These are phyloP conservation scores for Hylaeus volcanicus DNA, from an alignment of 1,140 invertebrate species.

Conservation along the genomic window DNA sequence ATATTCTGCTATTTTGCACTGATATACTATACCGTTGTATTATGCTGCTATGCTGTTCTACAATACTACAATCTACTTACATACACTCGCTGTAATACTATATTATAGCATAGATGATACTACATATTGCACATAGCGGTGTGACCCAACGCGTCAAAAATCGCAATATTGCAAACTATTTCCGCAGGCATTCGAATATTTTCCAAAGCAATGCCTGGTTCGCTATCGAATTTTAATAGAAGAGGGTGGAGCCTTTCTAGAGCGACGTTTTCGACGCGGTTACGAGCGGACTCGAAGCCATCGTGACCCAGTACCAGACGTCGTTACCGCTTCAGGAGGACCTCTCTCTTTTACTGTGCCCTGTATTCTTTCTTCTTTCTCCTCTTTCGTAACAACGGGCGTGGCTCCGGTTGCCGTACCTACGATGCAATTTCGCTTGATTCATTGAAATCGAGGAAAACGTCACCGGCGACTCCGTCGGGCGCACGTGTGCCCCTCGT, in stretches of 20 bases:
- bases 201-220: not conserved
- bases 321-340: constrained; percentile 13
- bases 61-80: no score
- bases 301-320: constrained; percentile 1
- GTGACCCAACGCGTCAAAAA: no score
- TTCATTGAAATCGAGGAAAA: not conserved
- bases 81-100: no score
- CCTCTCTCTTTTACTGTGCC: constrained; percentile 33
- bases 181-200: no score
- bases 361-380: constrained; percentile 28
- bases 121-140: no score
- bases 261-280: not conserved
- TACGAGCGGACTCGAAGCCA: not conserved
- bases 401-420: constrained; percentile 9
- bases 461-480: not conserved
- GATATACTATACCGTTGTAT: no score
- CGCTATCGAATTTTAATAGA: not conserved
- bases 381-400: constrained; percentile 33
- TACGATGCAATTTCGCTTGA: not conserved
- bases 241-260: not conserved
- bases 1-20: no score
- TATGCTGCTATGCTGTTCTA: no score
- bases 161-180: no score
- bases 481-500: not conserved
- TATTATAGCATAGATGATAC: no score